A percentile compares a stretch with the other conserved stretches of the same genome.
Evolutionary conservation across 2,113 vertebrate genomes (phyloP).

Genomic region (Hylia prasina): DNA sequence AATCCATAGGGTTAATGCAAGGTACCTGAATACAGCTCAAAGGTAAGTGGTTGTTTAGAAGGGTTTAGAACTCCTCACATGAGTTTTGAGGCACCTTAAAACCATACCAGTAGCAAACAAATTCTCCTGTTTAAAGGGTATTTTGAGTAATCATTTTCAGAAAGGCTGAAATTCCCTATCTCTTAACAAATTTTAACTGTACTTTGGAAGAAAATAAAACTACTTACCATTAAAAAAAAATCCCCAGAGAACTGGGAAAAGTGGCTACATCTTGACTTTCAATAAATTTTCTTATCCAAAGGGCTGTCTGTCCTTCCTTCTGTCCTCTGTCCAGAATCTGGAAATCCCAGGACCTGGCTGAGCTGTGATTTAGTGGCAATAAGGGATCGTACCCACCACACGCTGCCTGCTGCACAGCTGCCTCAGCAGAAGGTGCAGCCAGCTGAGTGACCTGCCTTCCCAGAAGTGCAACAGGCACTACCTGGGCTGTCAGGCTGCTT

Average conservation of each 20-base stretch:
- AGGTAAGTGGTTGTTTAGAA: neutral
- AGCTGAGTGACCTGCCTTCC: neutral
- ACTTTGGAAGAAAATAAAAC: neutral
- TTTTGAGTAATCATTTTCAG: neutral
- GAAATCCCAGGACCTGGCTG: neutral
- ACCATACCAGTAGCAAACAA: neutral
- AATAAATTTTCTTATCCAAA: neutral
- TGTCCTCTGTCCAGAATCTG: neutral
- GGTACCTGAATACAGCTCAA: neutral
- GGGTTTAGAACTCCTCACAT: rapidly evolving
- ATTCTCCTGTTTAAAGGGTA: neutral
- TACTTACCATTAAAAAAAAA: neutral
- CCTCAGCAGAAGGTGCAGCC: neutral
- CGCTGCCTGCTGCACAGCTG: neutral
- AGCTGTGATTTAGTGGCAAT: neutral
- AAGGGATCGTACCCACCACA: neutral
- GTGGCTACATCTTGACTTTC: neutral
- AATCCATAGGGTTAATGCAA: neutral
- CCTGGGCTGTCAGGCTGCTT: neutral
- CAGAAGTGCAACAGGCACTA: rapidly evolving
- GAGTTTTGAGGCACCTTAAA: neutral
- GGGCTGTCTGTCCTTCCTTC: neutral
- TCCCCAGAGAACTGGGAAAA: neutral
- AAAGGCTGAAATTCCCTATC: neutral
- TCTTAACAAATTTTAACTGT: neutral